Evolutionary conservation across 2,888 invertebrate species (phyloP).

Genomic region (Tipula vernalis): DNA sequence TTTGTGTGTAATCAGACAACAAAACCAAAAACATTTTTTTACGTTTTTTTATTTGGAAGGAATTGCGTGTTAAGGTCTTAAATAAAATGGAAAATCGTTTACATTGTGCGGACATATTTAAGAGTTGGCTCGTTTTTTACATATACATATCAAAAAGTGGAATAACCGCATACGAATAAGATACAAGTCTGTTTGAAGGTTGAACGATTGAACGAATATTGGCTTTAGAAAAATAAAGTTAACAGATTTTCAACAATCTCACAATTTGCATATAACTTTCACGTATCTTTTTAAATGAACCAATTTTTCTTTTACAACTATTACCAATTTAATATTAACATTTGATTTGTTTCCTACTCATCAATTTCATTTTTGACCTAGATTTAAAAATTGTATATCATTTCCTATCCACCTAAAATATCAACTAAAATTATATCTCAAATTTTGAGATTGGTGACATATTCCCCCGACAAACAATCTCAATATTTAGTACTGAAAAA

Average conservation of each 20-base stretch:
- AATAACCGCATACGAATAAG: neutral
- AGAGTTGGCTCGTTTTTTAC: neutral
- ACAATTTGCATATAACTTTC: neutral
- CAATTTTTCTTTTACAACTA: neutral
- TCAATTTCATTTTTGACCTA: neutral
- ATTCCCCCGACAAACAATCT: too few relatives aligned
- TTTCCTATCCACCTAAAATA: neutral
- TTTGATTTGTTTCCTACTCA: neutral
- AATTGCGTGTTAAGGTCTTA: neutral
- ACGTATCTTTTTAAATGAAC: neutral
- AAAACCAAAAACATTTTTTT: too few relatives aligned
- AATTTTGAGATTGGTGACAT: too few relatives aligned
- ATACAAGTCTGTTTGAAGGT: neutral
- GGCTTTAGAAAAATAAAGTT: neutral
- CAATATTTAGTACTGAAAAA: too few relatives aligned
- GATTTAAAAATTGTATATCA: neutral
- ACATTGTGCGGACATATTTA: neutral
- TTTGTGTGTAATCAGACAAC: neutral
- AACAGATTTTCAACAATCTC: neutral
- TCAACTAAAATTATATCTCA: neutral
- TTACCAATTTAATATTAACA: neutral
- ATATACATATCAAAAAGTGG: neutral
- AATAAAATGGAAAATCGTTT: neutral
- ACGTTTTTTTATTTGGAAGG: neutral
- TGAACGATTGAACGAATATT: neutral